Evolutionary conservation across 2,888 invertebrate genomes (phyloP).

Genomic region (Argyra leucocephala): DNA sequence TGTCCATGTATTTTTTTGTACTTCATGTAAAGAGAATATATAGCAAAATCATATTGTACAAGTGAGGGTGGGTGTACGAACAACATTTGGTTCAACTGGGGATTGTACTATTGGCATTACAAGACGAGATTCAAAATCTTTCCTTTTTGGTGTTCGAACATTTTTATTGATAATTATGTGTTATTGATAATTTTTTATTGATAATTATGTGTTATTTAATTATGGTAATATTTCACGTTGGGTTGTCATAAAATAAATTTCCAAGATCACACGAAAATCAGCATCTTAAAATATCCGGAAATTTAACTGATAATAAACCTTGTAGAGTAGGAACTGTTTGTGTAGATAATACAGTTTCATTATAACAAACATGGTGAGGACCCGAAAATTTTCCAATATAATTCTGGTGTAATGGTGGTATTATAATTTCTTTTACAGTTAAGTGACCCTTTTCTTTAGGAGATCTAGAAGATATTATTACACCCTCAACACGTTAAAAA

Average conservation of each 20-base stretch:
- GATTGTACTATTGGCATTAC: slow-evolving; percentile 62
- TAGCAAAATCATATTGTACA: slow-evolving; percentile 73
- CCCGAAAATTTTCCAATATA: slow-evolving; percentile 63
- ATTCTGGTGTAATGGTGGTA: slow-evolving; percentile 77
- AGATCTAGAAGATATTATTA: slow-evolving; percentile 52
- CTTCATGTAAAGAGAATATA: slow-evolving; percentile 75
- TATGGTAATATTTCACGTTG: slow-evolving; percentile 73
- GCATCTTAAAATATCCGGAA: slow-evolving; percentile 69
- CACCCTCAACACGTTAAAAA: slow-evolving; percentile 74
- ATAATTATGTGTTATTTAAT: slow-evolving; percentile 70
- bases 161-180: slow-evolving; percentile 62
- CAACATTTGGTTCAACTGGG: slow-evolving; percentile 77
- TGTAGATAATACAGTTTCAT: slow-evolving; percentile 66
- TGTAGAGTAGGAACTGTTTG: slow-evolving; percentile 62
- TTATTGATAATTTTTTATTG: slow-evolving; percentile 64
- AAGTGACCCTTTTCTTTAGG: slow-evolving; percentile 53
- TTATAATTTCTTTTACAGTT: slow-evolving; percentile 66
- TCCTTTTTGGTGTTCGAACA: slow-evolving; percentile 43
- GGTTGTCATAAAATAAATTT: slow-evolving; percentile 75
- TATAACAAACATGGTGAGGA: slow-evolving; percentile 68
- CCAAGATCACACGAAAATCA: slow-evolving; percentile 78
- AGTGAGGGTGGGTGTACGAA: slow-evolving; percentile 81
- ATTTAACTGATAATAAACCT: slow-evolving; percentile 51
- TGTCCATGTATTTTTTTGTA: slow-evolving; percentile 70
- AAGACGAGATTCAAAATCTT: slow-evolving; percentile 50